Base-by-base conservation (phyloP, 2,888 invertebrate genomes). In the Crematogaster levior region DNA sequence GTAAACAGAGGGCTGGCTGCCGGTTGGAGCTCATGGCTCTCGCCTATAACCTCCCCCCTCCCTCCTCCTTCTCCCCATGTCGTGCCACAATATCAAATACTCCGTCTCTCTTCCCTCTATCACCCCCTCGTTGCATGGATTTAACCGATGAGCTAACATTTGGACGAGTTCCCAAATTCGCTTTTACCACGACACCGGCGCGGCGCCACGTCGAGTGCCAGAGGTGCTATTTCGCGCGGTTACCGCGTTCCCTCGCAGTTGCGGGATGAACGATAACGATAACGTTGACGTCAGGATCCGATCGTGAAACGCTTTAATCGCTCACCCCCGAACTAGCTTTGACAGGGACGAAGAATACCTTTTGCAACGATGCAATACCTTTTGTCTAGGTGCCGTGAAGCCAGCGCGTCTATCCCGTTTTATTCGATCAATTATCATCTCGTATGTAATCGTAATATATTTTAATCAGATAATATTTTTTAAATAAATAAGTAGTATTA, bases 1-100 rank as follows among this genome's bases (percentile, higher is more conserved):
- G 93, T 93, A 93, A 93, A 93, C 91, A 93, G 93, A 89, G 86
- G 90, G 88, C 90, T 87, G 90, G 87, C 88, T 90, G 88, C 88
- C 89, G 89, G 87, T 89, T 15, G 61, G 24, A 86, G 89, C 88
- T 89, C 86, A 88, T 85, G 87, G 85, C 27, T 75, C 87, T 88
- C 40, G 90, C 86, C 89, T 90, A 91, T 91, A 91, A 88, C 90
- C 86, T 12, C 87, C 86, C 84, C 88, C 27, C 15, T n/a, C n/a
- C n/a, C n/a, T n/a, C 5, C 30, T n/a, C 5, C 30, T 6, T 18
- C n/a, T 0, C 30, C 30, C 87, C 83, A 86, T 37, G n/a, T 87
- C 53, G 56, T 86, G 89, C 88, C 89, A 90, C 90, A 91, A 90
- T 92, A 91, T 91, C 91, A 91, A 91, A 91, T 84, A 88, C 84